Base-by-base conservation (phyloP, 2,888 invertebrate genomes). In the Orgyia antiqua region DNA sequence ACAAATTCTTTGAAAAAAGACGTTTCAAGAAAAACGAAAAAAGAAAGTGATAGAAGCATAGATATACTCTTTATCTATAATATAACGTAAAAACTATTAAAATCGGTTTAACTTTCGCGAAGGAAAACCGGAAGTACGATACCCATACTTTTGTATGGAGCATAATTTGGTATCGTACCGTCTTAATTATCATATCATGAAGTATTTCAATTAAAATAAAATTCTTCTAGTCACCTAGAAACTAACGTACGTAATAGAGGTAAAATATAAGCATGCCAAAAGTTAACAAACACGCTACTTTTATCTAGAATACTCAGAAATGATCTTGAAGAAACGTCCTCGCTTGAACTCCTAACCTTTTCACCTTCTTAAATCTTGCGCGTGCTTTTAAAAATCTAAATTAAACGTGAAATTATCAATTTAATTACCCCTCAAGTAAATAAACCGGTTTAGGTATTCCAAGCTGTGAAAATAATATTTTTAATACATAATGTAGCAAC, bases 381-480 rank as follows among this genome's bases (percentile, higher is more conserved):
- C 78, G 79, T 72, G 82, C 68, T 59, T 56, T 56, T 45, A 63
- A 57, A 69, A 75, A 73, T 79, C 64, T 73, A 83, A 86, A 84
- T 86, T 77, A 80, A 71, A 71, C 79, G 83, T 80, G 74, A 86
- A 84, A 82, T 79, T 79, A 75, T 61, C 72, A 42, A 44, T 29
- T 33, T 45, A 60, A 62, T 15, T 15, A 4, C n/a, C 70, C 70
- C 62, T 33, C 36, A 12, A 15, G 8, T 21, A 38, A n/a, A n/a
- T n/a, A n/a, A 72, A 82, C 86, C 75, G 72, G 84, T 80, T 44
- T 54, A 5, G 8, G 32, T 35, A 48, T 47, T 45, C 66, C 70
- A 80, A 83, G 79, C 83, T 84, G 84, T 66, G 66, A 82, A 77
- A 86, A 84, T 80, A 83, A 76, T 71, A 68, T 68, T 39, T 59